Percentiles rank a stretch among this genome's conserved stretches.
phyloP scores from a whole-genome alignment of 2,113 vertebrate species.

The Anhinga anhinga region DNA sequence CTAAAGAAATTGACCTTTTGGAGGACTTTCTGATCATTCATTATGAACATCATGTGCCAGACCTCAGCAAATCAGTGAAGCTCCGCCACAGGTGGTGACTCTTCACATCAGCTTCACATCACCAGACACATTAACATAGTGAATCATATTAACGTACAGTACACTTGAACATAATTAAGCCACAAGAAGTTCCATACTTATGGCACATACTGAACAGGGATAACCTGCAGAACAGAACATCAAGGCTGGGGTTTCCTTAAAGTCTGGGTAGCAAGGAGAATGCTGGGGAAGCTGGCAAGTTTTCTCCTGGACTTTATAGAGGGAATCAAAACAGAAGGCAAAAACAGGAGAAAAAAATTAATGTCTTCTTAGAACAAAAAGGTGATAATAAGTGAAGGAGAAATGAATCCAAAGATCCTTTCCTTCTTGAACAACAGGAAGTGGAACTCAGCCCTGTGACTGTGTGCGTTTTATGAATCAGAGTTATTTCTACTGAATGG shows the following conservation, averaged over 20 bases:
- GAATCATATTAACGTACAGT: not conserved
- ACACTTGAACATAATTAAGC: not conserved
- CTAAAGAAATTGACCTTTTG: not conserved
- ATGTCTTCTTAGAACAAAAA: not conserved
- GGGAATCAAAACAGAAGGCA: not conserved
- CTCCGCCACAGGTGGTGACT: not conserved
- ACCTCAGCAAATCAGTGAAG: not conserved
- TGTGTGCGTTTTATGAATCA: not conserved
- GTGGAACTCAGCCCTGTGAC: not conserved
- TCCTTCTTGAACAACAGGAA: not conserved
- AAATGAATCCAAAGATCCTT: not conserved
- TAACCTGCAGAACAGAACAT: not conserved
- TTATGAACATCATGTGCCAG: not conserved
- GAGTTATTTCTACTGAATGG: not conserved
- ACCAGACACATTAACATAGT: not conserved
- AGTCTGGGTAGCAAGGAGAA: not conserved
- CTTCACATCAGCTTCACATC: not conserved
- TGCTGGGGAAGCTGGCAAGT: not conserved
- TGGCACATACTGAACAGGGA: not conserved
- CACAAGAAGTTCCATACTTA: not conserved
- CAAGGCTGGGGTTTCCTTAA: not conserved
- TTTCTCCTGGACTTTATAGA: not conserved
- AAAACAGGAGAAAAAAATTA: not conserved
- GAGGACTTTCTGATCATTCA: not conserved
- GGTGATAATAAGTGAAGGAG: not conserved